Evolutionary conservation across 2,113 vertebrate genomes (phyloP).

Genomic region (Halcyon senegalensis): DNA sequence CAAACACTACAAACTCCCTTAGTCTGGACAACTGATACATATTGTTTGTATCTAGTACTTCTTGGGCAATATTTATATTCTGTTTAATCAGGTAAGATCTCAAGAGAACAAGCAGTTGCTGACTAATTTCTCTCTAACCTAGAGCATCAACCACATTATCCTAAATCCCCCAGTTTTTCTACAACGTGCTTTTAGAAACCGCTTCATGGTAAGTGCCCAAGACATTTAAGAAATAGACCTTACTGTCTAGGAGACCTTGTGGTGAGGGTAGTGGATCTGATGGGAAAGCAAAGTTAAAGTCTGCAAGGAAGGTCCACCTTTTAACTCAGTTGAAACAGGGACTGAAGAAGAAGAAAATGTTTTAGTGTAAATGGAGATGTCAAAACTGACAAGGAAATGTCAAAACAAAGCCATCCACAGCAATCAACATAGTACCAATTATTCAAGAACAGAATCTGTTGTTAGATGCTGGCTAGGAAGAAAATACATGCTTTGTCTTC

Average conservation of each 20-base stretch:
- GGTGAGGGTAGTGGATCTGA: background rate
- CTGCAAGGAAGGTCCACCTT: background rate
- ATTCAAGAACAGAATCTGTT: background rate
- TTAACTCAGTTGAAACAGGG: background rate
- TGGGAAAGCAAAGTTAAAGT: background rate
- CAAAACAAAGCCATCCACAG: background rate
- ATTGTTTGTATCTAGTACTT: background rate
- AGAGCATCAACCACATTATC: background rate
- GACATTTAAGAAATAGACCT: background rate
- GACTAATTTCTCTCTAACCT: background rate
- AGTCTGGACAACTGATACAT: background rate
- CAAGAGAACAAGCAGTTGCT: background rate
- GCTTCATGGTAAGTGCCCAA: background rate
- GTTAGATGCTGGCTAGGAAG: background rate
- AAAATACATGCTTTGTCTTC: background rate
- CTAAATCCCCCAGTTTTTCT: background rate
- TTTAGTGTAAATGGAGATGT: background rate
- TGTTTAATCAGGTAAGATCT: background rate
- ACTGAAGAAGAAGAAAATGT: background rate
- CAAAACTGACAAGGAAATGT: background rate
- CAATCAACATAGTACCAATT: background rate
- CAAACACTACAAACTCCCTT: background rate
- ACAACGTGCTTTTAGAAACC: background rate
- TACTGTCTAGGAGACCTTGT: background rate
- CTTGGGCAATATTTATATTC: background rate